phyloP scores from a whole-genome alignment of 2,888 invertebrate species.

The Leucozona laternaria region DNA sequence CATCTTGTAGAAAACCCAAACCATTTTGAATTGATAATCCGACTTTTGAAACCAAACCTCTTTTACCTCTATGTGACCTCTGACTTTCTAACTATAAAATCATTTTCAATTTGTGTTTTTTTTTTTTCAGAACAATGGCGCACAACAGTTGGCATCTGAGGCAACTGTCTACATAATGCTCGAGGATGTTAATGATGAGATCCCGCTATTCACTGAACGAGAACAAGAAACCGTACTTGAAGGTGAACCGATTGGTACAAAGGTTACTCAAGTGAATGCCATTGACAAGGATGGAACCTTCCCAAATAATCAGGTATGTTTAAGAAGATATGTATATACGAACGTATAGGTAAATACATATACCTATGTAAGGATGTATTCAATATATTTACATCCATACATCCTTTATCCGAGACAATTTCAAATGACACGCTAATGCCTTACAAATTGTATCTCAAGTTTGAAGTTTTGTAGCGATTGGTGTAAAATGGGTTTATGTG shows the following conservation, averaged over 20 bases:
- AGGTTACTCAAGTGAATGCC: slow-evolving; percentile 97
- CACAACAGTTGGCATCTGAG: slow-evolving; percentile 97
- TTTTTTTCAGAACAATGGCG: slow-evolving; percentile 93
- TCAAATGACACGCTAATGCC: slow-evolving; percentile 44
- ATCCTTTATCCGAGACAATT: not conserved
- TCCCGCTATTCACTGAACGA: slow-evolving; percentile 96
- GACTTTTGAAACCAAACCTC: not conserved
- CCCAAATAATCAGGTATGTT: slow-evolving; percentile 94
- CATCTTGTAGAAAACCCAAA: not conserved
- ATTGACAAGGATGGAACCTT: slow-evolving; percentile 98
- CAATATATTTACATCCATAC: not conserved
- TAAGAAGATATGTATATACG: not conserved
- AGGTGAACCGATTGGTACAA: slow-evolving; percentile 97
- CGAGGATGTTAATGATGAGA: slow-evolving; percentile 98
- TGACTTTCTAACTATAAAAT: not conserved
- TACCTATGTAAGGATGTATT: not conserved
- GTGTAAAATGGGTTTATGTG: slow-evolving; percentile 2
- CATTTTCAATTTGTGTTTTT: slow-evolving; percentile 19
- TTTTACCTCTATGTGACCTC: not conserved
- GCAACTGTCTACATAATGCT: slow-evolving; percentile 96
- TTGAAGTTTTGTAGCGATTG: slow-evolving; percentile 46
- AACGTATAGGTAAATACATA: not conserved
- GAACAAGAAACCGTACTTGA: slow-evolving; percentile 97
- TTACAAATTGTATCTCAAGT: slow-evolving; percentile 49
- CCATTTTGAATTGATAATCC: not conserved